A percentile compares a stretch with the other conserved stretches of the same genome.
These are phyloP conservation scores for Coregonus clupeaformis DNA, from an alignment of 2,113 vertebrate genomes.

Conservation along the genomic window DNA sequence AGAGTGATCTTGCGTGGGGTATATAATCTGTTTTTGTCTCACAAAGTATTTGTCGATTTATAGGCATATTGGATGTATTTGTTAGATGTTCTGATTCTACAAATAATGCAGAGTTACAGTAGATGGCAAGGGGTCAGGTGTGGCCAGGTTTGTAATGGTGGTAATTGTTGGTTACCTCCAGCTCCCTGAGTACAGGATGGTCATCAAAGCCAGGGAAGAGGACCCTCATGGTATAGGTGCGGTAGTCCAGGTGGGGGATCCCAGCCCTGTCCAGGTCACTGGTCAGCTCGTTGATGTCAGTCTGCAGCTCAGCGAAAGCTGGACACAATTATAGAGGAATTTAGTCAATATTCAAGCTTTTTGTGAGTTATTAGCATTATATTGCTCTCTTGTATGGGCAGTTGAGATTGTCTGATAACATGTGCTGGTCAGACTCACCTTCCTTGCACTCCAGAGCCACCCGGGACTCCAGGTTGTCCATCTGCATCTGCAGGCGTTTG, in stretches of 20 bases:
- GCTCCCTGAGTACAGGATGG: constrained; percentile 91
- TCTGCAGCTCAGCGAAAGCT: constrained; percentile 98
- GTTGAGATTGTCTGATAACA: no score
- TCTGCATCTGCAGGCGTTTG: constrained; percentile 98
- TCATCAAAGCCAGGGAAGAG: constrained; percentile 97
- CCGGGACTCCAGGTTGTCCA: constrained; percentile 97
- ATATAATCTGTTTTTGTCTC: no score
- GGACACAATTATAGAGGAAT: not conserved
- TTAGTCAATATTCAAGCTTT: no score
- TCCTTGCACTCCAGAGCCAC: constrained; percentile 98
- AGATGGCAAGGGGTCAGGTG: not conserved
- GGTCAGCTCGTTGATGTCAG: constrained; percentile 96
- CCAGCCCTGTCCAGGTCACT: constrained; percentile 94
- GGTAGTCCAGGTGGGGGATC: constrained; percentile 96
- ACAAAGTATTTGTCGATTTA: no score
- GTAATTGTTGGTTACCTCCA: constrained; percentile 81
- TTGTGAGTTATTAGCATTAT: no score
- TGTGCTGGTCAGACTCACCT: constrained; percentile 67
- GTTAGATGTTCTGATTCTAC: no score
- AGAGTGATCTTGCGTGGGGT: no score
- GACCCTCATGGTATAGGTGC: constrained; percentile 96
- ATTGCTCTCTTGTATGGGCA: no score
- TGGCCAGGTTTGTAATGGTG: not conserved
- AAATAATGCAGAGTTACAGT: not conserved
- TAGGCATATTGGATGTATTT: no score